Evolutionary conservation across 2,888 invertebrate species (phyloP), one percentile per base, ranked within the genome.

Genomic region (Eutolmus rufibarbis): DNA sequence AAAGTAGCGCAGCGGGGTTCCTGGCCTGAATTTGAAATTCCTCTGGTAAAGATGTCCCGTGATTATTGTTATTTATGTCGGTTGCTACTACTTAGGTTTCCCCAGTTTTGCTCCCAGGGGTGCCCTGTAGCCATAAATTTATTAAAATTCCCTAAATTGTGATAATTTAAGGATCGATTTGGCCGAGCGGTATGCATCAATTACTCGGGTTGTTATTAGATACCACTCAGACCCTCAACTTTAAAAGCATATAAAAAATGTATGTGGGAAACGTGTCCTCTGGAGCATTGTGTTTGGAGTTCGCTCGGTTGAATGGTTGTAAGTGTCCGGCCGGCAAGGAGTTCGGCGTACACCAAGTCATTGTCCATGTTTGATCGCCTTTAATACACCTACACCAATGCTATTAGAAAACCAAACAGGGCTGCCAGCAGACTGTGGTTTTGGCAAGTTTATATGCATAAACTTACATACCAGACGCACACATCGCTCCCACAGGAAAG

Each of bases 181-280:
- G 46, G 28, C 28, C 19, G 23, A 79, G 56, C 79, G 14, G 19
- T 46, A 28, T 46, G 51, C 79, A 78, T 43, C 46, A 79, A 79
- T 31, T 79, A 28, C 46, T 79, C 5, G 79, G 23, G 43, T 78
- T 78, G 43, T 78, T 78, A 78, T 78, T 78, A 78, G 28, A 78
- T 37, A 46, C 46, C 43, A 51, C 79, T 28, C 37, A 66, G 66
- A 23, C 31, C 37, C 82, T 66, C 14, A 66, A 84, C 40, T 66
- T 57, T 57, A 84, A 66, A 57, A 84, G 57, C 82, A 57, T 66
- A 84, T 66, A 37, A 84, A 84, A 84, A 84, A 84, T 84, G 31
- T 66, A 84, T 40, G 37, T 84, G 82, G 82, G 66, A 84, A 84
- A 31, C 37, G 66, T 34, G 82, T 12, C 34, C 19, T 40, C 66